phyloP scores from a whole-genome alignment of 2,797 vertebrate species.

The Chaunax sp. region DNA sequence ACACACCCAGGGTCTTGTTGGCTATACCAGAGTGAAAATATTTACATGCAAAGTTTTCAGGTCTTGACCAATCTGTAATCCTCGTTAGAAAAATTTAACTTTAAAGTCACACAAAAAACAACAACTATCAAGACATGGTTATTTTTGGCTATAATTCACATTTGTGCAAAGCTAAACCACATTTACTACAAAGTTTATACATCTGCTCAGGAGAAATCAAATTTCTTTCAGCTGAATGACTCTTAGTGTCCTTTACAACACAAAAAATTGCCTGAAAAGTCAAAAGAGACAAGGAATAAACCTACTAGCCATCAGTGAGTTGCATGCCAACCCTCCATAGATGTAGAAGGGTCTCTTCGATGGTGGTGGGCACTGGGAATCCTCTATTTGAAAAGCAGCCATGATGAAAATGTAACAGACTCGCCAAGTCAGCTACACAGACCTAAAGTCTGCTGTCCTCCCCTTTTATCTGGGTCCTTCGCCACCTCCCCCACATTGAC shows the following conservation, averaged over 20 bases:
- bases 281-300: constrained; percentile 11
- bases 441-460: constrained; percentile 26
- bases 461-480: constrained; percentile 56
- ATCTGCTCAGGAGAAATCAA: neutral
- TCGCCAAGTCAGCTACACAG: constrained; percentile 24
- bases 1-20: neutral
- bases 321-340: constrained; percentile 74
- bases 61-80: neutral
- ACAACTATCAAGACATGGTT: too few relatives aligned
- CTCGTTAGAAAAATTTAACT: neutral
- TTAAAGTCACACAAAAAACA: too few relatives aligned
- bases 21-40: neutral
- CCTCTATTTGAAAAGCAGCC: constrained; percentile 61
- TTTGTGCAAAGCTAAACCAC: neutral
- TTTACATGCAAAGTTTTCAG: neutral
- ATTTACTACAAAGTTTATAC: neutral
- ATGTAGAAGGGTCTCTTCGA: constrained; percentile 60
- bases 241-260: too few relatives aligned
- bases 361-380: constrained; percentile 35
- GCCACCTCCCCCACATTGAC: constrained; percentile 57
- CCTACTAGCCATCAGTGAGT: constrained; percentile 82
- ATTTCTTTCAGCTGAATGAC: neutral
- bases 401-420: constrained; percentile 55
- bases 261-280: too few relatives aligned
- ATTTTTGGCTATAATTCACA: neutral